These are phyloP conservation scores for Spatula versicolor DNA, from an alignment of 2,797 vertebrate genomes.

Conservation along the genomic window DNA sequence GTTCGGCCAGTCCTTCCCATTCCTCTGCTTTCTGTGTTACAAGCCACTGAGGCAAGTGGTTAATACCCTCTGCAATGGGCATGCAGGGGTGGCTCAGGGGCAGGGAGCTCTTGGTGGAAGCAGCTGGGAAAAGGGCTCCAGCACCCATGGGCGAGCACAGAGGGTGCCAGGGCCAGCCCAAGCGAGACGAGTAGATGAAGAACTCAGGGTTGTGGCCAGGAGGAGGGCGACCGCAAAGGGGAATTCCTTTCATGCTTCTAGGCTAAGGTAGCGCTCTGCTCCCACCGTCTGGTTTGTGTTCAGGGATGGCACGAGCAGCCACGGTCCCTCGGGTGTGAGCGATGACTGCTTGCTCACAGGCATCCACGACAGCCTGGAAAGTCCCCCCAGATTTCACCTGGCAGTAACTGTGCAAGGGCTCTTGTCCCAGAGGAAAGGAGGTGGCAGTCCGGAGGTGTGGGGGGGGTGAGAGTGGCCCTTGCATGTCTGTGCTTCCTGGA, in stretches of 20 bases:
- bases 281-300: constrained; percentile 63
- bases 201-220: background rate
- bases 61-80: background rate
- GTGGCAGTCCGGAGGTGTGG: background rate
- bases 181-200: background rate
- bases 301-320: background rate
- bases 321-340: background rate
- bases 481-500: background rate
- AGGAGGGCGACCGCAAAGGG: background rate
- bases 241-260: constrained; percentile 71
- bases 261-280: constrained; percentile 62
- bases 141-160: background rate
- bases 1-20: background rate
- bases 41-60: background rate
- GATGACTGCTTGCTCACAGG: background rate
- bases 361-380: background rate
- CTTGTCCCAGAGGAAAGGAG: background rate
- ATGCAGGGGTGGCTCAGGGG: background rate
- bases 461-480: background rate
- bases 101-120: background rate
- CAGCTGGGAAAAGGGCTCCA: fast-evolving
- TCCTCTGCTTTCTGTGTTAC: background rate
- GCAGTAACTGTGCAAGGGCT: background rate
- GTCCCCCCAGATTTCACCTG: background rate
- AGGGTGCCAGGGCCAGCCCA: background rate